phyloP scores from a whole-genome alignment of 2,797 vertebrate genomes.

The Cyclura pinguis region DNA sequence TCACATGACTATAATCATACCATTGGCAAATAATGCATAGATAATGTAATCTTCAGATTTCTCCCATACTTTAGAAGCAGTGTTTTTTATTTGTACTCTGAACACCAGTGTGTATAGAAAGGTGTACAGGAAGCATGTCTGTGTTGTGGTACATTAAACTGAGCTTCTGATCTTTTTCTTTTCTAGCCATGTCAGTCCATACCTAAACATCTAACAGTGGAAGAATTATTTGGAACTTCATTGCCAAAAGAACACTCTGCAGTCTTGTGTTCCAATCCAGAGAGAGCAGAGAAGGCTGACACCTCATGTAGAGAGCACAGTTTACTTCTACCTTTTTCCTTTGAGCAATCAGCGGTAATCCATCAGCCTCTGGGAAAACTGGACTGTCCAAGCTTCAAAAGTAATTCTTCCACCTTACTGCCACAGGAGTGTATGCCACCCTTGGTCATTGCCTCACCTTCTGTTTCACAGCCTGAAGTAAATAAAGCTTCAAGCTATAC shows the following conservation, averaged over 20 bases:
- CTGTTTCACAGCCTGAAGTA: slow-evolving; percentile 81
- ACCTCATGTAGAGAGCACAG: slow-evolving; percentile 79
- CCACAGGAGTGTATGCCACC: slow-evolving; percentile 76
- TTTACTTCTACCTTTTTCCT: slow-evolving; percentile 81
- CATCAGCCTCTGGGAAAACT: slow-evolving; percentile 77
- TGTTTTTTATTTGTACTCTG: slow-evolving; percentile 7
- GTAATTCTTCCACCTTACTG: slow-evolving; percentile 65
- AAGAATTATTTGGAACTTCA: slow-evolving; percentile 95
- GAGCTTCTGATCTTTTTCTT: slow-evolving; percentile 29
- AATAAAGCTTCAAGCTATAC: slow-evolving; percentile 78
- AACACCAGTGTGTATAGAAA: rapidly evolving
- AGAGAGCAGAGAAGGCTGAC: slow-evolving; percentile 77
- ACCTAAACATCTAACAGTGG: slow-evolving; percentile 96
- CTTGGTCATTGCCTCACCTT: slow-evolving; percentile 79
- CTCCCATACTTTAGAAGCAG: background rate
- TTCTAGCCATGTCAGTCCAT: slow-evolving; percentile 84
- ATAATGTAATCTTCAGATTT: background rate
- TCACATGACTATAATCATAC: background rate
- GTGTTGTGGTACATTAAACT: slow-evolving; percentile 21
- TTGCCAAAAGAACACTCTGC: slow-evolving; percentile 88
- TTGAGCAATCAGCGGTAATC: slow-evolving; percentile 81
- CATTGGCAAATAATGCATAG: slow-evolving; percentile 12
- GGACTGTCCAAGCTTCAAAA: slow-evolving; percentile 76
- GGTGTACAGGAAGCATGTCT: background rate
- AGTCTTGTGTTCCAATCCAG: slow-evolving; percentile 76